Conservation (phyloP, 2,797 vertebrate species). For the Xyrichtys novacula region DNA sequence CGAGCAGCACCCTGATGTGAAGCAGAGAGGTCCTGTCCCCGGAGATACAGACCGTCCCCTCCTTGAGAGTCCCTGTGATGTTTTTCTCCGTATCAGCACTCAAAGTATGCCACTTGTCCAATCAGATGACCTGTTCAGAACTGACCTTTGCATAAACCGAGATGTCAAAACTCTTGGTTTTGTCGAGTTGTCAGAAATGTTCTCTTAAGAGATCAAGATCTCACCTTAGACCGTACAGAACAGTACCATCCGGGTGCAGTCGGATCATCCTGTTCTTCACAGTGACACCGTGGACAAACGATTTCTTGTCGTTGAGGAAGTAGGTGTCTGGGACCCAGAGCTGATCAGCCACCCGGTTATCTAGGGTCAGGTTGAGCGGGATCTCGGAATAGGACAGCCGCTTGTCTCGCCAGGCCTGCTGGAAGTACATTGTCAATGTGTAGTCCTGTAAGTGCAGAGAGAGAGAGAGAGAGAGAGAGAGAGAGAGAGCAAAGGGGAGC, state of each 20-base stretch:
- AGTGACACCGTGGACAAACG: conserved; percentile 98
- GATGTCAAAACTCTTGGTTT: not conserved
- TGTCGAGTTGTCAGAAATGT: conserved; percentile 1
- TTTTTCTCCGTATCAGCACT: not conserved
- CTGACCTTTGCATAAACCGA: not conserved
- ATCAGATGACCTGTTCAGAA: too few species aligned
- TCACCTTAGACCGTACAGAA: conserved; percentile 96
- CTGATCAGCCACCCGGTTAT: conserved; percentile 98
- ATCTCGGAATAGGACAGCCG: conserved; percentile 98
- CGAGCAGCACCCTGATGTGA: too few species aligned
- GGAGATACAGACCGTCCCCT: too few species aligned
- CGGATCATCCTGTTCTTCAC: conserved; percentile 99
- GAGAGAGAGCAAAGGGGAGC: conserved; percentile 33
- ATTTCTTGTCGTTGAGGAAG: conserved; percentile 99
- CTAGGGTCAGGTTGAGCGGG: conserved; percentile 97
- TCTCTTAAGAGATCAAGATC: conserved; percentile 61
- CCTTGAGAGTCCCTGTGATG: too few species aligned
- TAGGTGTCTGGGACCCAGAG: conserved; percentile 99
- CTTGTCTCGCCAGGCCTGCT: conserved; percentile 98
- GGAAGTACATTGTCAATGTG: conserved; percentile 99
- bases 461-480: conserved; percentile 32
- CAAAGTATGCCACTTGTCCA: too few species aligned
- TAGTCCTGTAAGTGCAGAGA: conserved; percentile 89
- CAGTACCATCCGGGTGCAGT: conserved; percentile 96
- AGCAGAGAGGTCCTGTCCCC: too few species aligned